Evolutionary conservation across 2,113 vertebrate genomes (phyloP), one percentile per base, ranked within the genome.

Genomic region (Bufo bufo): DNA sequence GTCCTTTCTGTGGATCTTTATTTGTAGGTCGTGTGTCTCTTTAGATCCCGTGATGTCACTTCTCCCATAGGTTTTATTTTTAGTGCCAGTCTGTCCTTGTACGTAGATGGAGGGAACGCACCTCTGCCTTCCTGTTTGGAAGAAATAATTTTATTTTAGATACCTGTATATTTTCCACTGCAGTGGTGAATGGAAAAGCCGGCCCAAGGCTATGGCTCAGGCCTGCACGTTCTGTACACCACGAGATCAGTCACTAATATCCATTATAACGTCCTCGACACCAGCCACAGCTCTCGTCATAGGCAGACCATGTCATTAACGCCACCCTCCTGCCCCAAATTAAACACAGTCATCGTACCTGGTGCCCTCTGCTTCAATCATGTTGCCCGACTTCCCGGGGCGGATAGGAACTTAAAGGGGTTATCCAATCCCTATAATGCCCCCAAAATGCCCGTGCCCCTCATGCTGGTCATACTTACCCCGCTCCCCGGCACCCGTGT

Each of bases 41-140:
- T 5, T 11, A 52, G 14, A 8, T 56, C 45, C 43, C 9, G 11
- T 59, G 50, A 56, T 50, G 58, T 86, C 75, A 78, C 13, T 14
- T 85, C 63, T 59, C 17, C 56, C 45, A 61, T 20, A 63, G 50
- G 49, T 45, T 58, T 82, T 89, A 74, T 84, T 47, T 86, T 19
- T 77, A 59, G 75, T 56, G 45, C 16, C 6, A 47, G 71, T 7
- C 19, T 58, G 79, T 83, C 11, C 50, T 84, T 74, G 56, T 72
- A 65, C 10, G 52, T n/a, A 7, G 10, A 20, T 1, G 33, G 6
- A 4, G 47, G 19, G 47, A 6, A 14, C 4, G 23, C 66, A 49
- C 43, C 6, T n/a, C 82, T 20, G 6, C 50, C 7, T 87, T 87
- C 78, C 79, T 87, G 86, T 87, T 87, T 87, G 43, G 43, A 63